Evolutionary conservation across 2,888 invertebrate genomes (phyloP).

Genomic region (Embidobia sp.): DNA sequence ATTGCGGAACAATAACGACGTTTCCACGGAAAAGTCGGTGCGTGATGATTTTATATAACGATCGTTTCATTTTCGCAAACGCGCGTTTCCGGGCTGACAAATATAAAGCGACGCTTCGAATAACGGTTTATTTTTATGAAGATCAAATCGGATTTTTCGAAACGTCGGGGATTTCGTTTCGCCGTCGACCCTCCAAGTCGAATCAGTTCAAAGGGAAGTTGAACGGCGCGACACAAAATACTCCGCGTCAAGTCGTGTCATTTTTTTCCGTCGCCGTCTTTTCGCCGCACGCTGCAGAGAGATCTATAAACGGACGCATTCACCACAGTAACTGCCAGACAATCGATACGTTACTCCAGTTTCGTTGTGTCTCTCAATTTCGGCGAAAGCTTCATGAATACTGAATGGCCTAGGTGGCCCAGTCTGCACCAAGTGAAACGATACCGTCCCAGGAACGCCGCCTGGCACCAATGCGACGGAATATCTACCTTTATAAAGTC

Average conservation of each 20-base stretch:
- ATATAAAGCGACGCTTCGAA: background rate
- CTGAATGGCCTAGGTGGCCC: conserved; percentile 74
- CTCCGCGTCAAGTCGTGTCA: conserved; percentile 16
- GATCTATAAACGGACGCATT: conserved; percentile 73
- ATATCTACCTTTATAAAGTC: conserved; percentile 71
- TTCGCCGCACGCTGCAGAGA: conserved; percentile 50
- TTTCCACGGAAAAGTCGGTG: conserved; percentile 46
- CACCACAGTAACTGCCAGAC: conserved; percentile 76
- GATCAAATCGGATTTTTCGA: conserved; percentile 19
- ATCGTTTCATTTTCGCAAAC: conserved; percentile 22
- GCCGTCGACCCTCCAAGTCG: background rate
- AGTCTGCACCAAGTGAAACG: conserved; percentile 63
- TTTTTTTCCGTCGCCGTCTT: conserved; percentile 58
- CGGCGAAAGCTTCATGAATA: conserved; percentile 75
- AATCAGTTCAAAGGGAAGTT: conserved; percentile 13
- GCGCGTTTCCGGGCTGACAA: conserved; percentile 6
- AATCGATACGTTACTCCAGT: conserved; percentile 77
- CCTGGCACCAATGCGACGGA: conserved; percentile 75
- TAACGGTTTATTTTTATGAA: background rate
- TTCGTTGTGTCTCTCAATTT: conserved; percentile 79
- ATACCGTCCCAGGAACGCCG: conserved; percentile 76
- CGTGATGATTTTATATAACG: conserved; percentile 8
- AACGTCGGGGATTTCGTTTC: conserved; percentile 2
- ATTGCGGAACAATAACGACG: conserved; percentile 74
- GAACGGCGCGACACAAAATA: conserved; percentile 9